Percentiles rank a stretch among this genome's conserved stretches.
These are phyloP conservation scores for Takifugu rubripes DNA, from an alignment of 2,797 vertebrate genomes.

Conservation along the genomic window DNA sequence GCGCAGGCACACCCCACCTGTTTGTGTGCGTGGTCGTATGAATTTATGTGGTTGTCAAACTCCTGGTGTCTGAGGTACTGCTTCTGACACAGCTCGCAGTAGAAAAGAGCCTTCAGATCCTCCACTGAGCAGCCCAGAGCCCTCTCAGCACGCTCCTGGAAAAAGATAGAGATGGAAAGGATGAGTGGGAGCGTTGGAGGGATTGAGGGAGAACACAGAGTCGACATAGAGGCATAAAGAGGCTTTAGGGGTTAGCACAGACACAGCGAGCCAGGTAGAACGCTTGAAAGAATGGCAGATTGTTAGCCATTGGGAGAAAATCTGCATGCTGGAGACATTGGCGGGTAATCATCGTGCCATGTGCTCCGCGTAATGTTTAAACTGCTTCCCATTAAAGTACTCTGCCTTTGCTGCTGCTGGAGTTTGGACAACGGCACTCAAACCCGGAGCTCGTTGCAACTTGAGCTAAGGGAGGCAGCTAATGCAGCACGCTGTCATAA, in stretches of 20 bases:
- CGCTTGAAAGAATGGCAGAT: slow-evolving; percentile 41
- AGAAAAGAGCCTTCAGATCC: slow-evolving; percentile 93
- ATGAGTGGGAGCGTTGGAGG: slow-evolving; percentile 35
- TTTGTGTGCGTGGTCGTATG: slow-evolving; percentile 96
- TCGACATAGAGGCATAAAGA: slow-evolving; percentile 37
- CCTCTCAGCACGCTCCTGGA: slow-evolving; percentile 87
- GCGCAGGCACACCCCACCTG: slow-evolving; percentile 75
- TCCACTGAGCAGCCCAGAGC: slow-evolving; percentile 86
- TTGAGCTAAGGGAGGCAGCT: slow-evolving; percentile 29
- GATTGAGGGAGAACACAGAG: slow-evolving; percentile 27
- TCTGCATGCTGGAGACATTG: slow-evolving; percentile 67
- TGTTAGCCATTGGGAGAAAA: slow-evolving; percentile 64
- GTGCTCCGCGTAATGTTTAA: slow-evolving; percentile 63
- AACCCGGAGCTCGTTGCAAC: slow-evolving; percentile 43
- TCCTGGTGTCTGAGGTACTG: slow-evolving; percentile 98
- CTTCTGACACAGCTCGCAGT: slow-evolving; percentile 97
- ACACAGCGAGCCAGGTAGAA: slow-evolving; percentile 18
- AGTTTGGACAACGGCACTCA: slow-evolving; percentile 53
- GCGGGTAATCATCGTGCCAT: slow-evolving; percentile 62
- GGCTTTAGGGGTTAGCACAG: slow-evolving; percentile 38
- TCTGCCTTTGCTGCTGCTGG: slow-evolving; percentile 40
- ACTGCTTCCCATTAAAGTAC: slow-evolving; percentile 64
- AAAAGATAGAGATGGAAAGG: slow-evolving; percentile 30
- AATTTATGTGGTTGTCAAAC: slow-evolving; percentile 99
- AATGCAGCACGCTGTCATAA: neutral